Conservation (phyloP, 2,113 vertebrate species). For the Carlito syrichta region DNA sequence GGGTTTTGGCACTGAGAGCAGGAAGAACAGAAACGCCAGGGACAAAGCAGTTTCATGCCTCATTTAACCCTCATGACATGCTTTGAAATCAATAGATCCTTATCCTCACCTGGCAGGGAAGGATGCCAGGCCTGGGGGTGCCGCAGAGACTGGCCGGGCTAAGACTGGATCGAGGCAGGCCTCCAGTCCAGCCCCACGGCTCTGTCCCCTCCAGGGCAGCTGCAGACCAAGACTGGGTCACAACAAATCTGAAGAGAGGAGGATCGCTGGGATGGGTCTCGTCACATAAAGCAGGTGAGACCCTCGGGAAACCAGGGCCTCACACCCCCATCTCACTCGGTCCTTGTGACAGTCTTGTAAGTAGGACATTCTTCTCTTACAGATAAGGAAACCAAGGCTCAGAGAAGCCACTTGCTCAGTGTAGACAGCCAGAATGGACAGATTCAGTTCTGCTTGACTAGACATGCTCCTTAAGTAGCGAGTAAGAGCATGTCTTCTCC, state of each 20-base stretch:
- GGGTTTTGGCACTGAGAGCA: slow-evolving; percentile 6
- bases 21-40: not conserved
- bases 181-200: not conserved
- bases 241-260: too few species aligned
- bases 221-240: not conserved
- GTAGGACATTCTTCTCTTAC: not conserved
- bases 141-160: not conserved
- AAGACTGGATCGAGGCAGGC: not conserved
- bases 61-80: not conserved
- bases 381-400: not conserved
- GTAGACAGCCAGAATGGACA: not conserved
- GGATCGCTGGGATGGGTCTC: too few species aligned
- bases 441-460: not conserved
- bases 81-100: not conserved
- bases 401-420: not conserved
- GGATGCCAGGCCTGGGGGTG: not conserved
- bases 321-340: rapidly evolving
- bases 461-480: too few species aligned
- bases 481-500: too few species aligned
- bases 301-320: not conserved
- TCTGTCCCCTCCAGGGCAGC: not conserved
- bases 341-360: not conserved
- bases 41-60: slow-evolving; percentile 22
- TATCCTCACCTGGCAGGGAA: not conserved
- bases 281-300: too few species aligned